Conservation (phyloP, 2,888 invertebrate genomes). For the Dryadula phaetusa region DNA sequence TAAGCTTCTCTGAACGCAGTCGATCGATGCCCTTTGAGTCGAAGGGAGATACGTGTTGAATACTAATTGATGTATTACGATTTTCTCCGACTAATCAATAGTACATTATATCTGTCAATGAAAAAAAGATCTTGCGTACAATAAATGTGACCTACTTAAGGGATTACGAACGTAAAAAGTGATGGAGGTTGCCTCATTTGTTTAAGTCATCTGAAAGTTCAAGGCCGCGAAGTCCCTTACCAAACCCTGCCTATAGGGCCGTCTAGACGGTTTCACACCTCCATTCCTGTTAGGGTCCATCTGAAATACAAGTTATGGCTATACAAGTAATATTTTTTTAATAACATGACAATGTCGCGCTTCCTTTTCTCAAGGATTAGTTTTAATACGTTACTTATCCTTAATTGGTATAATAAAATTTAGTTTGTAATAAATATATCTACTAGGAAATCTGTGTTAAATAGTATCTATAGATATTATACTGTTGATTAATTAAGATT, state of each 20-base stretch:
- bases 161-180: slow-evolving; percentile 45
- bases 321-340: slow-evolving; percentile 48
- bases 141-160: slow-evolving; percentile 33
- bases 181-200: slow-evolving; percentile 70
- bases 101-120: slow-evolving; percentile 13
- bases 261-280: slow-evolving; percentile 82
- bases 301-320: slow-evolving; percentile 69
- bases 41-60: background rate
- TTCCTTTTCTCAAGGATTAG: background rate
- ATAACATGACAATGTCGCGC: background rate
- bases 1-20: background rate
- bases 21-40: slow-evolving; percentile 3
- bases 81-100: slow-evolving; percentile 12
- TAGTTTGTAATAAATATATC: no score
- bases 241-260: slow-evolving; percentile 78
- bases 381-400: background rate
- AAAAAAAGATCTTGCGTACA: background rate
- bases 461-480: no score
- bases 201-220: slow-evolving; percentile 79
- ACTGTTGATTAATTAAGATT: no score
- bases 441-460: no score
- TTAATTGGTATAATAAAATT: background rate
- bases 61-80: background rate
- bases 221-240: slow-evolving; percentile 81
- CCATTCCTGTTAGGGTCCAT: slow-evolving; percentile 74